A percentile compares a stretch with the other conserved stretches of the same genome.
Evolutionary conservation across 2,113 vertebrate species (phyloP).

Genomic region (Pterophyllum scalare): DNA sequence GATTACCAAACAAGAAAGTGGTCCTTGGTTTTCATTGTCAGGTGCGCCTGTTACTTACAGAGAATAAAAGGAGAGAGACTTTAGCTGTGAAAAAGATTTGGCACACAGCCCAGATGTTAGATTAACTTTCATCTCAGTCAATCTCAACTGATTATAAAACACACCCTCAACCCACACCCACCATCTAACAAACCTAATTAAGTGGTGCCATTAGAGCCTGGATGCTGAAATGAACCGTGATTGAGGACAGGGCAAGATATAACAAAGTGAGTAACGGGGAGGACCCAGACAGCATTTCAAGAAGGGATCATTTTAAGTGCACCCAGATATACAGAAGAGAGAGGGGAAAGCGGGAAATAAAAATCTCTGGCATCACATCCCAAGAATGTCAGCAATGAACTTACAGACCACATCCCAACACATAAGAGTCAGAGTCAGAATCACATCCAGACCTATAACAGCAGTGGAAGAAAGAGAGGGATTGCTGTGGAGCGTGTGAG

Average conservation of each 20-base stretch:
- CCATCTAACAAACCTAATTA: constrained; percentile 58
- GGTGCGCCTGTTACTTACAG: constrained; percentile 27
- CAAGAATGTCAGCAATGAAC: constrained; percentile 80
- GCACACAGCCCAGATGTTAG: constrained; percentile 45
- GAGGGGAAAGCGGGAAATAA: constrained; percentile 56
- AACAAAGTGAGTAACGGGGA: constrained; percentile 44
- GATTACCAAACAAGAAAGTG: constrained; percentile 54
- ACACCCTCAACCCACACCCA: constrained; percentile 29
- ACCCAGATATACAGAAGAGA: constrained; percentile 58
- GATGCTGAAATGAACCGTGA: constrained; percentile 46
- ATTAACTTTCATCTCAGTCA: constrained; percentile 66
- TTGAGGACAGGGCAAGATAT: constrained; percentile 23
- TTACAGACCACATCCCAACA: constrained; percentile 79
- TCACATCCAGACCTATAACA: constrained; percentile 76
- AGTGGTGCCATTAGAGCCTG: constrained; percentile 40
- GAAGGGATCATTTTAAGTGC: constrained; percentile 67
- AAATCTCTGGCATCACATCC: constrained; percentile 70
- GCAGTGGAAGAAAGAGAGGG: constrained; percentile 62
- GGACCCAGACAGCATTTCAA: constrained; percentile 57
- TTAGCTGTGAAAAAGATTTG: constrained; percentile 43
- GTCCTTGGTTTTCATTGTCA: constrained; percentile 46
- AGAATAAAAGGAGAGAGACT: constrained; percentile 33
- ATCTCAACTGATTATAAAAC: constrained; percentile 56
- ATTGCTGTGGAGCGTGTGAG: constrained; percentile 58
- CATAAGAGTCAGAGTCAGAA: constrained; percentile 71